Percentiles rank a stretch among this genome's conserved stretches.
Evolutionary conservation across 53 echinoderm and acorn worm genomes (phyloP).

Genomic region (Glandiceps talaboti): DNA sequence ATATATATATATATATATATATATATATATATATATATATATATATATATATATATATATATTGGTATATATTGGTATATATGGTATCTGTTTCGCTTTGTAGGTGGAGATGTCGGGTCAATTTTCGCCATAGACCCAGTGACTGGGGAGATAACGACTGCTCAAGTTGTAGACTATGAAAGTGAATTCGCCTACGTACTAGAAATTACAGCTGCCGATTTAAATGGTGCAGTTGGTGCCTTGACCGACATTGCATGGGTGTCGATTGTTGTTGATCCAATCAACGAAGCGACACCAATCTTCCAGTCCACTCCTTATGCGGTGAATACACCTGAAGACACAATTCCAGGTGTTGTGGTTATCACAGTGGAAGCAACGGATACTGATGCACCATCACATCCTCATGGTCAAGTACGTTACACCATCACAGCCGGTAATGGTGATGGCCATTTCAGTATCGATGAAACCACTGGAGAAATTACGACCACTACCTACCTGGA

Average conservation of each 20-base stretch:
- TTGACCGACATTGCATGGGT: constrained; percentile 49
- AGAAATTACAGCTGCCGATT: constrained; percentile 41
- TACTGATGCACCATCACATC: not conserved
- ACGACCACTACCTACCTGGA: not conserved
- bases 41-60: no score
- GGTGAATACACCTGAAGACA: not conserved
- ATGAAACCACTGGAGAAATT: not conserved
- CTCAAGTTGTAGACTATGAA: constrained; percentile 47
- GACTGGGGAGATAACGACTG: constrained; percentile 34
- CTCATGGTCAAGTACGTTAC: not conserved
- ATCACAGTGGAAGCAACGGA: not conserved
- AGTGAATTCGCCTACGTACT: constrained; percentile 20
- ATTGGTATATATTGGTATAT: no score
- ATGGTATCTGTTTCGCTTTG: no score
- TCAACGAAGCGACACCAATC: not conserved
- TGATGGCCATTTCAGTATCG: not conserved
- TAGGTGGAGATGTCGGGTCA: constrained; percentile 35
- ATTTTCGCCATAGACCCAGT: constrained; percentile 36
- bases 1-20: no score
- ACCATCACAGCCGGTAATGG: not conserved
- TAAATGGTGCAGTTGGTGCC: constrained; percentile 45
- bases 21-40: no score
- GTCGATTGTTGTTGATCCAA: constrained; percentile 37
- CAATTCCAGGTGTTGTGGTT: not conserved
- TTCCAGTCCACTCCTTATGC: not conserved